These are phyloP conservation scores for Molossus alvarezi DNA, from an alignment of 2,797 vertebrate species.

Conservation along the genomic window DNA sequence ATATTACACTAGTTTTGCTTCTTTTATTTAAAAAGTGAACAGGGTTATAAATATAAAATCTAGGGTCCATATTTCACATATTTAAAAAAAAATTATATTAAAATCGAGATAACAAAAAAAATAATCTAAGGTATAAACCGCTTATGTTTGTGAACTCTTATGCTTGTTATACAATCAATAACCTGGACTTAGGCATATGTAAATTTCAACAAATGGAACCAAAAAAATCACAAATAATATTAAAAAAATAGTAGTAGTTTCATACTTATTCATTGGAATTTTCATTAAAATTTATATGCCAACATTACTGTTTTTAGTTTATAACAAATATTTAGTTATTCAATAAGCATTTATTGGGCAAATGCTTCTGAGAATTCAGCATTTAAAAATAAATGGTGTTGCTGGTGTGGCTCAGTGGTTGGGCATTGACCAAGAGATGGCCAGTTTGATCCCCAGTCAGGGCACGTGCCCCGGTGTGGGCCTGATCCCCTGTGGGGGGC, in stretches of 20 bases:
- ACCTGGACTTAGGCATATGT: neutral
- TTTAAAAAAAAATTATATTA: constrained; percentile 37
- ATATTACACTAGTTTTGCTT: neutral
- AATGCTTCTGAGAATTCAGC: constrained; percentile 17
- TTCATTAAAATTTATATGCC: constrained; percentile 11
- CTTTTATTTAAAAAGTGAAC: constrained; percentile 49
- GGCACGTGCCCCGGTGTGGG: no score
- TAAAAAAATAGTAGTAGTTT: neutral
- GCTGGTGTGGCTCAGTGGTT: no score
- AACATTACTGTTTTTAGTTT: neutral
- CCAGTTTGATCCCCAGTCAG: no score
- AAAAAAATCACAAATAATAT: constrained; percentile 27
- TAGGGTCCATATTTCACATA: neutral
- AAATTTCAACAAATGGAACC: neutral
- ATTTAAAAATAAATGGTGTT: neutral
- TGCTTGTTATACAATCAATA: neutral
- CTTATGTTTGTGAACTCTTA: neutral
- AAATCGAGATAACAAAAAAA: constrained; percentile 38
- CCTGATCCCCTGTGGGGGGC: no score
- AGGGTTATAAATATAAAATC: neutral
- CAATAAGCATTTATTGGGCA: neutral
- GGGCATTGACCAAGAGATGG: no score
- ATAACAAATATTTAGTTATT: constrained; percentile 10
- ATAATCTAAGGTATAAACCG: neutral
- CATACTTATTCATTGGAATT: constrained; percentile 14